Conservation (phyloP, 2,113 vertebrate species). For the Prochilodus magdalenae region DNA sequence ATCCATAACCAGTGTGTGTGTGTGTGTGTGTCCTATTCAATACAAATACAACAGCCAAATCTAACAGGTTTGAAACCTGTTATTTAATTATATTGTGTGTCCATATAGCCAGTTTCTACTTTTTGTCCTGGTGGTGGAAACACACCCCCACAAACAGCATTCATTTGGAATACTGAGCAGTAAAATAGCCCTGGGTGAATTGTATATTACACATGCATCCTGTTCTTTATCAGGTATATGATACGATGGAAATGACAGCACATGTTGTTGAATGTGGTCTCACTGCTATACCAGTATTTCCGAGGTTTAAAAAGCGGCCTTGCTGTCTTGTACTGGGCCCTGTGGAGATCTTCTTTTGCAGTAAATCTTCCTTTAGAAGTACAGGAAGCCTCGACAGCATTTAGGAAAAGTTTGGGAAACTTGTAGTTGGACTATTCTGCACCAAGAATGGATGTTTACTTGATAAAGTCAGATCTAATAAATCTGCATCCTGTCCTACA, state of each 20-base stretch:
- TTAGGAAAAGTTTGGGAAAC: not conserved
- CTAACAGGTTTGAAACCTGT: not conserved
- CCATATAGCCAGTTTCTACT: not conserved
- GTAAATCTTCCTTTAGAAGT: not conserved
- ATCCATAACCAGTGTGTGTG: not conserved
- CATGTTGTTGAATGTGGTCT: not conserved
- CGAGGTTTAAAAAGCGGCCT: not conserved
- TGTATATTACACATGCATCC: not conserved
- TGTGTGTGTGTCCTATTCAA: not conserved
- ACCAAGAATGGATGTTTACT: not conserved
- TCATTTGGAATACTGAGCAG: not conserved
- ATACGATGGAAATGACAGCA: not conserved
- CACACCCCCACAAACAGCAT: no score
- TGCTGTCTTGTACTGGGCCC: not conserved
- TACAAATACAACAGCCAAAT: not conserved
- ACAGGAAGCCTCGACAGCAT: not conserved
- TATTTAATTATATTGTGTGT: not conserved
- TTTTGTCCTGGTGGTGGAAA: not conserved
- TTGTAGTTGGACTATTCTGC: not conserved
- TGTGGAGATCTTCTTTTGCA: not conserved
- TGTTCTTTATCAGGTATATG: not conserved
- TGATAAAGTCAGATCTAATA: not conserved
- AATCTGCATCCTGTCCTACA: not conserved
- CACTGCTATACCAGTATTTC: not conserved
- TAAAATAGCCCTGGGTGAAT: not conserved